These are phyloP conservation scores for Notechis scutatus DNA, from an alignment of 2,113 vertebrate genomes.

Conservation along the genomic window DNA sequence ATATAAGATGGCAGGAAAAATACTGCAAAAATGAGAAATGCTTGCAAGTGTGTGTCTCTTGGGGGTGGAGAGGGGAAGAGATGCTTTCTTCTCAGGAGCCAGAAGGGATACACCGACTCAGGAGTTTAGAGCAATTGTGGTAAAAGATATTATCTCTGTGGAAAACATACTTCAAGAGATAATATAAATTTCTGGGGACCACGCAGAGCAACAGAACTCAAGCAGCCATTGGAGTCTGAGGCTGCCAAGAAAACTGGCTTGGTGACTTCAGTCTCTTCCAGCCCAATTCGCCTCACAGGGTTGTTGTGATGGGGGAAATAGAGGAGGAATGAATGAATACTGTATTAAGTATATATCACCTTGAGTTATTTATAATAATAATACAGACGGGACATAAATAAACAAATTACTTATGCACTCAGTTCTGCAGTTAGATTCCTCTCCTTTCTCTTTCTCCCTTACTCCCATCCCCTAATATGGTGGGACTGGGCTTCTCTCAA, in stretches of 20 bases:
- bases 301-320: background rate
- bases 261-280: background rate
- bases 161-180: background rate
- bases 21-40: background rate
- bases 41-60: background rate
- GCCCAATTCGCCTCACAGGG: background rate
- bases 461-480: rapidly evolving
- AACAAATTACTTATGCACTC: background rate
- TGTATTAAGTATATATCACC: background rate
- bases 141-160: rapidly evolving
- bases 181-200: background rate
- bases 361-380: background rate
- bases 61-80: no score
- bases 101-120: background rate
- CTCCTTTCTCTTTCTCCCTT: background rate
- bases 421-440: background rate
- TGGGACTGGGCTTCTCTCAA: background rate
- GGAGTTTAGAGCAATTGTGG: background rate
- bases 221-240: background rate
- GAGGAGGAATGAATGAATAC: background rate
- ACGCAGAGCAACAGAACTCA: background rate
- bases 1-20: background rate
- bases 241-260: background rate
- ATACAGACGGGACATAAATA: background rate
- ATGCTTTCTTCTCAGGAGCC: background rate